These are phyloP conservation scores for Bimastos eiseni DNA, from an alignment of 2,888 invertebrate species.

Conservation along the genomic window DNA sequence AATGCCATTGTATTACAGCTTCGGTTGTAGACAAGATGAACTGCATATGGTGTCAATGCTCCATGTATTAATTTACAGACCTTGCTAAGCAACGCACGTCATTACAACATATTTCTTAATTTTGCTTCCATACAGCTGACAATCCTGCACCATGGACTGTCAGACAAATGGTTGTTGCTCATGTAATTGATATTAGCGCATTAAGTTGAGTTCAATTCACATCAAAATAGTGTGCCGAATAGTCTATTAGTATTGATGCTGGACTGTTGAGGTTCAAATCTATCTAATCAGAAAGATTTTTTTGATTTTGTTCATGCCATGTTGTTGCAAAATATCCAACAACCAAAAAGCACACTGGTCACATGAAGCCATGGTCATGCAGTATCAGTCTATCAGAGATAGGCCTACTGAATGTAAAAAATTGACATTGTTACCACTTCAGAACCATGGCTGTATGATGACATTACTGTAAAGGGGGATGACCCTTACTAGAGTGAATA, in stretches of 20 bases:
- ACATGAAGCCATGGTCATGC: background rate
- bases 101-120: background rate
- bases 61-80: constrained; percentile 8
- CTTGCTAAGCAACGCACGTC: background rate
- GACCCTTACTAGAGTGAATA: background rate
- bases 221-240: background rate
- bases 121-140: background rate
- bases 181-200: background rate
- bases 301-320: background rate
- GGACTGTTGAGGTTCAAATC: too few relatives aligned
- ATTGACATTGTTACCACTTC: background rate
- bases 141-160: too few relatives aligned
- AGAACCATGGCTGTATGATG: background rate
- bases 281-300: background rate
- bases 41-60: background rate
- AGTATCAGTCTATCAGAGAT: too few relatives aligned
- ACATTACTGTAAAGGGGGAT: background rate
- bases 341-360: background rate
- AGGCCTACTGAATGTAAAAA: background rate
- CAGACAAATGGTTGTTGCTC: background rate
- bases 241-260: background rate
- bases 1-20: background rate
- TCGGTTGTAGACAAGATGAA: background rate
- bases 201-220: background rate
- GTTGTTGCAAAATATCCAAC: background rate